Percentiles rank a stretch among this genome's conserved stretches.
Evolutionary conservation across 1,140 invertebrate genomes (phyloP).

Genomic region (Arctopsyche grandis): DNA sequence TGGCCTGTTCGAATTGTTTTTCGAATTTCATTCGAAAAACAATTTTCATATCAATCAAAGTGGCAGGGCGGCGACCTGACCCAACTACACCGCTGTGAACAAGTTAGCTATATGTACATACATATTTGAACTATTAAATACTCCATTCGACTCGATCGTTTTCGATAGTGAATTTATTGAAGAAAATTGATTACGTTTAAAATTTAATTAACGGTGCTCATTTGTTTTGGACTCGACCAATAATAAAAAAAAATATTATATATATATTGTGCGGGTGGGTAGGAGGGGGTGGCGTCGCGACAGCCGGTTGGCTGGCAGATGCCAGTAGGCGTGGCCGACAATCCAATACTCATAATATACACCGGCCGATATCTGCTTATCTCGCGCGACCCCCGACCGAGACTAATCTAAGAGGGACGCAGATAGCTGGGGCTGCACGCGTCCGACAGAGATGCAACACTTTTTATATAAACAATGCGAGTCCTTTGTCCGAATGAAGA

Average conservation of each 20-base stretch:
- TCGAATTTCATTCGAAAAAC: too few species aligned
- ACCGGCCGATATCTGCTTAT: slow-evolving; percentile 48
- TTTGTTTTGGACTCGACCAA: background rate
- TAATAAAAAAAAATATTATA: background rate
- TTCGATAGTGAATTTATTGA: too few species aligned
- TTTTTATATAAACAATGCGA: slow-evolving; percentile 48
- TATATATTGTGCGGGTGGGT: background rate
- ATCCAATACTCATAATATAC: slow-evolving; percentile 50
- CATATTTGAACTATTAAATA: too few species aligned
- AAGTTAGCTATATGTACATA: too few species aligned
- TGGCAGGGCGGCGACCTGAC: too few species aligned
- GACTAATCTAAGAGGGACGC: slow-evolving; percentile 38
- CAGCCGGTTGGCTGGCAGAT: slow-evolving; percentile 49
- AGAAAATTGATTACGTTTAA: too few species aligned
- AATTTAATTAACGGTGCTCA: background rate
- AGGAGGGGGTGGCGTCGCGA: slow-evolving; percentile 4
- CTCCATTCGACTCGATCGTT: too few species aligned
- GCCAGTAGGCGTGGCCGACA: slow-evolving; percentile 48
- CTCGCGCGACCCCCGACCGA: slow-evolving; percentile 35
- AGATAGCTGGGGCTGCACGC: background rate
- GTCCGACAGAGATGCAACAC: slow-evolving; percentile 1
- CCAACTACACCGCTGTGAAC: too few species aligned
- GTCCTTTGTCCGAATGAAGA: slow-evolving; percentile 40
- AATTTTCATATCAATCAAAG: too few species aligned
- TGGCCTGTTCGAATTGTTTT: too few species aligned